Conservation (phyloP, 2,888 invertebrate genomes). For the Tetramorium bicarinatum region DNA sequence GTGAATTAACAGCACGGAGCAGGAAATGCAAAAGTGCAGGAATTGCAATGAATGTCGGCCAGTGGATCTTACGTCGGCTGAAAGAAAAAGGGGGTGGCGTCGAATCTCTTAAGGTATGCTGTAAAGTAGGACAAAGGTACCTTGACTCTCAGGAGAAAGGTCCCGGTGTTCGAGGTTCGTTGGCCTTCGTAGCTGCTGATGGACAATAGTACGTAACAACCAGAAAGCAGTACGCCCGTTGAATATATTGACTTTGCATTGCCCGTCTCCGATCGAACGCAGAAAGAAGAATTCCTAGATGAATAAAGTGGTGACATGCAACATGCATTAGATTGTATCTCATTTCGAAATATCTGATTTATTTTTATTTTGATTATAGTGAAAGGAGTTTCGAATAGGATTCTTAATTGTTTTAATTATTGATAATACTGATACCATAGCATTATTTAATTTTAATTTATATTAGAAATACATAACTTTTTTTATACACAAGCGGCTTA, state of each 20-base stretch:
- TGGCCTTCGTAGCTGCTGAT: constrained; percentile 64
- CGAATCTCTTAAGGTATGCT: constrained; percentile 49
- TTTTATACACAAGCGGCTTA: not conserved
- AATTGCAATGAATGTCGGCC: constrained; percentile 59
- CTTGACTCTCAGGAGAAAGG: constrained; percentile 77
- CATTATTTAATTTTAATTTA: not conserved
- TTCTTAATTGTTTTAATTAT: not conserved
- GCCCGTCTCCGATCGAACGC: not conserved
- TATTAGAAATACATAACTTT: not conserved
- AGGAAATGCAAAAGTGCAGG: constrained; percentile 23
- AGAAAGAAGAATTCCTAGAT: not conserved
- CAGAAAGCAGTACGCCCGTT: constrained; percentile 34
- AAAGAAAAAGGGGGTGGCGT: constrained; percentile 54
- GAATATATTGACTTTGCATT: constrained; percentile 29
- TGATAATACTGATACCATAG: not conserved
- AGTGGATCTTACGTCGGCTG: constrained; percentile 21
- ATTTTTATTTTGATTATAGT: not conserved
- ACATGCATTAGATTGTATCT: not conserved
- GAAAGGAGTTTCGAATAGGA: not conserved
- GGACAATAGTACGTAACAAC: constrained; percentile 12
- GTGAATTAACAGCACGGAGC: not conserved
- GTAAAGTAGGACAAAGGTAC: constrained; percentile 70
- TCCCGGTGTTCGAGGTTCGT: constrained; percentile 74
- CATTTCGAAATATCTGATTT: not conserved
- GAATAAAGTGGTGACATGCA: not conserved